phyloP scores from a whole-genome alignment of 2,888 invertebrate species.

The Polydrusus pterygomalis region DNA sequence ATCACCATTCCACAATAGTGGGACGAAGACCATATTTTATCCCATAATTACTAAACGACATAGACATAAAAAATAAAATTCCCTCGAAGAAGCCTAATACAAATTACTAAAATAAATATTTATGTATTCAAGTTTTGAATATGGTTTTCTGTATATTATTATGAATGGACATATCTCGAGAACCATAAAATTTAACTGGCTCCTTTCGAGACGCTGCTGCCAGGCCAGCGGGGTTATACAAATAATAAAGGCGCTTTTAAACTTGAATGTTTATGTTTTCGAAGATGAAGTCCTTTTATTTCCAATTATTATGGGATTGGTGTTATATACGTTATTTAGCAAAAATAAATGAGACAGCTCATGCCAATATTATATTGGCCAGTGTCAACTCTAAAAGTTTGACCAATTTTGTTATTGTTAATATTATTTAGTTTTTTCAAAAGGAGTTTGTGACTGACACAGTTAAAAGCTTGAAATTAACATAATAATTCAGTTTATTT shows the following conservation, averaged over 20 bases:
- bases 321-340: no score
- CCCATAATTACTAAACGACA: constrained; percentile 46
- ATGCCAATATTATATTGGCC: no score
- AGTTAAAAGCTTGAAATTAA: no score
- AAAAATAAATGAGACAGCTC: no score
- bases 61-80: constrained; percentile 34
- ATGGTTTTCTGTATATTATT: constrained; percentile 45
- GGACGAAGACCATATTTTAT: constrained; percentile 35
- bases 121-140: constrained; percentile 52
- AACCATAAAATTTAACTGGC: constrained; percentile 61
- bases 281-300: constrained; percentile 36
- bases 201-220: constrained; percentile 52
- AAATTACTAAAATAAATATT: constrained; percentile 54
- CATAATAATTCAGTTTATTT: no score
- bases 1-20: constrained; percentile 25
- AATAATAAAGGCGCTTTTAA: constrained; percentile 53
- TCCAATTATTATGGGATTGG: constrained; percentile 21
- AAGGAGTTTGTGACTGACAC: no score
- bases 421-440: no score
- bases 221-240: constrained; percentile 55
- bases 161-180: constrained; percentile 58
- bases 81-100: constrained; percentile 47
- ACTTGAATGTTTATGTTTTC: constrained; percentile 26
- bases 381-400: no score
- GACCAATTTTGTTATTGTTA: no score